Evolutionary conservation across 2,888 invertebrate species (phyloP), one percentile per base, ranked within the genome.

Genomic region (Andrena marginata): DNA sequence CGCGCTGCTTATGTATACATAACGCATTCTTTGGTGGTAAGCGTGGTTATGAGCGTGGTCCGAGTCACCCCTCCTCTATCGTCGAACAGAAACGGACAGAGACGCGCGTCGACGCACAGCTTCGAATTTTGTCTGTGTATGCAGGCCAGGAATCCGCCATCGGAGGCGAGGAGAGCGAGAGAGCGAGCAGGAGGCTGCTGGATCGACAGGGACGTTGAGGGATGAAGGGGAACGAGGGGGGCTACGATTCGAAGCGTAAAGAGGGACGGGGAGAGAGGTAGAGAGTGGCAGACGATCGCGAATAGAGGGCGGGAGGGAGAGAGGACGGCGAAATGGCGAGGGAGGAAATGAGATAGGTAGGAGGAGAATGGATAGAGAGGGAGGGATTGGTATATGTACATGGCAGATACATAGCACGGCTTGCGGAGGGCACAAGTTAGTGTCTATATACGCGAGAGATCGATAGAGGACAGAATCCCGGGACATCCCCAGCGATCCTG

Each of bases 381-480:
- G 78, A 77, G 80, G 80, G 79, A 80, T 59, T 51, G 65, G 78
- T 87, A 62, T 86, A 87, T 90, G 82, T 90, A 88, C 88, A 88
- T 80, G 86, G 88, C 87, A 85, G 91, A 91, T 92, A 91, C 91
- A 92, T 91, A 90, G 91, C 91, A 88, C 90, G 90, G 90, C 89
- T 90, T 92, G 92, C 87, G 91, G 92, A 92, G 91, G 91, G 92
- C 92, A 92, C 93, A 92, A 92, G 92, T 92, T 93, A 92, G 92
- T 92, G 91, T 92, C 92, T 93, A 92, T 93, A 92, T 92, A 91
- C 91, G 89, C 90, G 85, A 82, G 91, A 93, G 93, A 93, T 93
- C 93, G 93, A 93, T 93, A 93, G 93, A 93, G 93, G 93, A 93
- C 93, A 93, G 93, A 93, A 93, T 93, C 93, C 93, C 93, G 93